Percentiles rank a stretch among this genome's conserved stretches.
Evolutionary conservation across 2,888 invertebrate species (phyloP).

Genomic region (Oscheius sp.): DNA sequence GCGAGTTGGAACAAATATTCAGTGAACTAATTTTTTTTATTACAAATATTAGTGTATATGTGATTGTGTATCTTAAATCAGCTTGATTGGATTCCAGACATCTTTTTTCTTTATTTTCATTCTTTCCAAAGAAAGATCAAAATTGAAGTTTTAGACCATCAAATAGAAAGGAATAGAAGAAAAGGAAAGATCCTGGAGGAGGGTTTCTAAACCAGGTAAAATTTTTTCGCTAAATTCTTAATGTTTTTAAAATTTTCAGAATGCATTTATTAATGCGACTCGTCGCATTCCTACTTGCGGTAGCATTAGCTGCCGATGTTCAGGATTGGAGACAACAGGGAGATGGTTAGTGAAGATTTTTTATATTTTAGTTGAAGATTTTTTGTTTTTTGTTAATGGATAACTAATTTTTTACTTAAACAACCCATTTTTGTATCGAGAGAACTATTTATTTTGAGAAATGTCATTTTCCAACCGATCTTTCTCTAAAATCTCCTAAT

Average conservation of each 20-base stretch:
- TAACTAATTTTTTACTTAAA: too few relatives aligned
- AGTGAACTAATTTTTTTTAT: too few relatives aligned
- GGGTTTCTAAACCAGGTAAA: too few relatives aligned
- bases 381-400: too few relatives aligned
- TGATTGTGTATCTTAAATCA: too few relatives aligned
- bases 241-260: not conserved
- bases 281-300: constrained; percentile 16
- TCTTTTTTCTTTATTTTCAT: not conserved
- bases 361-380: too few relatives aligned
- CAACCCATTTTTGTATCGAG: too few relatives aligned
- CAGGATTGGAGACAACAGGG: constrained; percentile 32
- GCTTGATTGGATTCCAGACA: not conserved
- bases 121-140: not conserved
- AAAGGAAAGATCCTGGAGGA: not conserved
- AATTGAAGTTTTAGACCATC: too few relatives aligned
- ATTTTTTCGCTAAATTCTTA: too few relatives aligned
- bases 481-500: not conserved
- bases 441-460: too few relatives aligned
- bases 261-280: constrained; percentile 24
- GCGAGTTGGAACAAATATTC: too few relatives aligned
- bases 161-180: not conserved
- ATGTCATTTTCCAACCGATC: not conserved
- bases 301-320: constrained; percentile 26
- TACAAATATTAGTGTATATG: too few relatives aligned
- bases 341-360: constrained; percentile 31